Conservation (phyloP, 2,888 invertebrate genomes). For the Vanessa cardui region DNA sequence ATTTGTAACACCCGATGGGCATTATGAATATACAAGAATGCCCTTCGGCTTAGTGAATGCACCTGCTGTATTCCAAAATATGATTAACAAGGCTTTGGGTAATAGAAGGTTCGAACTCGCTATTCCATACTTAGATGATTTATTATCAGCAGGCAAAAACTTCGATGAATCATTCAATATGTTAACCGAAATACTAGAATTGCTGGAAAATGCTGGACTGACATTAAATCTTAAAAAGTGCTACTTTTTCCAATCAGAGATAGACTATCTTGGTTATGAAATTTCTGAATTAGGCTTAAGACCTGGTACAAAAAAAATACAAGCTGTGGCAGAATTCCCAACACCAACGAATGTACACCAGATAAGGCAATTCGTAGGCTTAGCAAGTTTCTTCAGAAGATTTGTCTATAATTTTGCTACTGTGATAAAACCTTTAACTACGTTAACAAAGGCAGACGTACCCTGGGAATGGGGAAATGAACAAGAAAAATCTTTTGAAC, state of each 20-base stretch:
- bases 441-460: not conserved
- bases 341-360: no score
- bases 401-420: not conserved
- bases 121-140: conserved; percentile 39
- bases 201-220: no score
- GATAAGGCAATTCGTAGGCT: no score
- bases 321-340: no score
- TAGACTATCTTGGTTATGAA: no score
- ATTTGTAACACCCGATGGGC: conserved; percentile 56
- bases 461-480: not conserved
- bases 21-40: conserved; percentile 55
- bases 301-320: no score
- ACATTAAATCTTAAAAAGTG: no score
- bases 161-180: no score
- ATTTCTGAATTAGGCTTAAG: no score
- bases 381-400: not conserved
- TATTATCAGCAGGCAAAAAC: conserved; percentile 30
- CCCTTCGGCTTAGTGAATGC: conserved; percentile 60
- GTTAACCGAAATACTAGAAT: no score
- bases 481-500: not conserved
- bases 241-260: no score
- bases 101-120: conserved; percentile 27
- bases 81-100: conserved; percentile 48
- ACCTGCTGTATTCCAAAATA: conserved; percentile 54
- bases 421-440: not conserved